Percentiles rank a stretch among this genome's conserved stretches.
Evolutionary conservation across 1,140 invertebrate genomes (phyloP).

Genomic region (Argopecten irradians): DNA sequence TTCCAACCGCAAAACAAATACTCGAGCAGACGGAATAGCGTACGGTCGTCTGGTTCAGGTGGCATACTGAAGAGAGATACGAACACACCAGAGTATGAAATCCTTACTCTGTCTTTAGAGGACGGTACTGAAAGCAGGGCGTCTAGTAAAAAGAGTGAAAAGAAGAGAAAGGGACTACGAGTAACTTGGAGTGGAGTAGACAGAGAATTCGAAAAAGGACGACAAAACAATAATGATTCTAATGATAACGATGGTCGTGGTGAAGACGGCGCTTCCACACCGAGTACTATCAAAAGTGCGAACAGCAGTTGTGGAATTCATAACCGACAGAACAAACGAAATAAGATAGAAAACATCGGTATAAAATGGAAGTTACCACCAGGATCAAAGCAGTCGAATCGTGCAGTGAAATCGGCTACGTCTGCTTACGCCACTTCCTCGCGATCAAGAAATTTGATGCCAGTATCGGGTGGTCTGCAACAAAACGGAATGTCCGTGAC

Average conservation of each 20-base stretch:
- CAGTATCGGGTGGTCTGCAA: constrained; percentile 61
- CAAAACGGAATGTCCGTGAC: constrained; percentile 60
- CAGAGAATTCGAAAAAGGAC: constrained; percentile 34
- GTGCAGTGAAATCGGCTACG: not conserved
- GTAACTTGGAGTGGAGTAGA: constrained; percentile 61
- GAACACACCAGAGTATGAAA: constrained; percentile 50
- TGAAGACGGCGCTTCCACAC: constrained; percentile 25
- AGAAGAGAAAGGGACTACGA: constrained; percentile 54
- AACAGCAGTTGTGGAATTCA: constrained; percentile 41
- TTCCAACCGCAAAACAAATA: constrained; percentile 62
- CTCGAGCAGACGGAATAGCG: constrained; percentile 36
- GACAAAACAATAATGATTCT: not conserved
- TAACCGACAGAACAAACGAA: constrained; percentile 37
- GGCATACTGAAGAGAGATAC: constrained; percentile 33
- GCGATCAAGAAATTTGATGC: constrained; percentile 60
- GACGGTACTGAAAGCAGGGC: constrained; percentile 38
- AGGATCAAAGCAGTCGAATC: constrained; percentile 23
- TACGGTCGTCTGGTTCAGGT: not conserved
- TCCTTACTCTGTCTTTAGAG: constrained; percentile 40
- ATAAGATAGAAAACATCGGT: constrained; percentile 59
- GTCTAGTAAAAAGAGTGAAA: constrained; percentile 40
- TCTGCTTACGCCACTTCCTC: not conserved
- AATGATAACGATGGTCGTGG: not conserved
- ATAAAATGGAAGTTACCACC: constrained; percentile 56
- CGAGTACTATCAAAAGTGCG: constrained; percentile 37